Evolutionary conservation across 2,888 invertebrate genomes (phyloP), one percentile per base, ranked within the genome.

Genomic region (Fragum sueziense): DNA sequence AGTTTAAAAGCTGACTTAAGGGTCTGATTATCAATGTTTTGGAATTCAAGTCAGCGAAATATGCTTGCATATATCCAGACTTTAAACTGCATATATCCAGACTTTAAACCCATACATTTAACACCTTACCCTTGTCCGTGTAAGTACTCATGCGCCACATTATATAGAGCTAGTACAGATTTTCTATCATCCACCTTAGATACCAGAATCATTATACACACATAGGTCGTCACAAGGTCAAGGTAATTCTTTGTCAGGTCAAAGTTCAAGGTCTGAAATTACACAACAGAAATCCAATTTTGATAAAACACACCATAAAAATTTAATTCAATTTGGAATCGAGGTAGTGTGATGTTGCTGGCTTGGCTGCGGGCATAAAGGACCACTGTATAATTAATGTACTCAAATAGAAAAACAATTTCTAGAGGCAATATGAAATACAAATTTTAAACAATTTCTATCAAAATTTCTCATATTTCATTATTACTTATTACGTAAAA

Each of bases 141-240:
- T 33, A 97, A 96, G 95, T 99, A 96, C 94, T 99, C 99, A 94
- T 98, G 97, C 3, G 99, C 99, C 59, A 97, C 98, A 94, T 99
- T 99, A 92, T 98, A 99, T 25, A 99, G 95, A 0, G 99, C 99
- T 61, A 99, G 94, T 0, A 99, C 99, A 0, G 98, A 97, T 94
- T 99, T 99, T 17, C 99, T 95, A 93, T 99, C 99, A 93, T 99
- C 99, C 0, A 99, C 99, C 88, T 98, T 95, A 0, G 99, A 99
- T n/a, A 99, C 94, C 20, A 99, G 94, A 81, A 99, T 97, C 99
- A 99, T 99, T 47, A 99, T 94, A 6, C 97, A 96, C 0, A 98
- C 96, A 93, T 99, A 99, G 0, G 97, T 98, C 1, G 96, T 96
- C 6, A 99, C 97, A 76, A 99, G 94, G 93, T 99, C 99, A 86